Percentiles rank a stretch among this genome's conserved stretches.
phyloP scores from a whole-genome alignment of 2,113 vertebrate genomes.

The Lampris incognitus region DNA sequence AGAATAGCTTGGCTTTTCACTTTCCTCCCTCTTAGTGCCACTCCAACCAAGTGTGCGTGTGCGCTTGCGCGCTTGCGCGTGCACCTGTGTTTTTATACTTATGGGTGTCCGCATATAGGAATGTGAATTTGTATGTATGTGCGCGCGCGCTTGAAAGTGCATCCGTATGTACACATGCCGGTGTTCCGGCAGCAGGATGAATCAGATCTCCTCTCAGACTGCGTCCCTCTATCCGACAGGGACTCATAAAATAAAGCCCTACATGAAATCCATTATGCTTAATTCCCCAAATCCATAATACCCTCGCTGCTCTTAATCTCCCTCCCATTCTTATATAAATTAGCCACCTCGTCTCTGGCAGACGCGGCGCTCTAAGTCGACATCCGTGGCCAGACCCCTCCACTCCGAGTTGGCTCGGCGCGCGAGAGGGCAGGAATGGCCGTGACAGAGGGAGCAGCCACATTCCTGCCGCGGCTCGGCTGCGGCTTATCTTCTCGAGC shows the following conservation, averaged over 20 bases:
- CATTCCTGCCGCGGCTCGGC: slow-evolving; percentile 28
- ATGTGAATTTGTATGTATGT: slow-evolving; percentile 23
- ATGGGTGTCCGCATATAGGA: slow-evolving; percentile 32
- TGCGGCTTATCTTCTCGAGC: neutral
- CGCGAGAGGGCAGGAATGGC: slow-evolving; percentile 25
- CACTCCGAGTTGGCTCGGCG: slow-evolving; percentile 33
- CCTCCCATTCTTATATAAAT: slow-evolving; percentile 76
- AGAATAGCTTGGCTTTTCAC: slow-evolving; percentile 35
- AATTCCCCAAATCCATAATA: slow-evolving; percentile 80
- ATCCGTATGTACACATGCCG: slow-evolving; percentile 33
- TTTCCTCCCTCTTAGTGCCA: slow-evolving; percentile 42
- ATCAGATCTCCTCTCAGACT: slow-evolving; percentile 66
- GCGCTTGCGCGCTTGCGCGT: slow-evolving; percentile 6
- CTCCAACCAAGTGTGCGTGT: slow-evolving; percentile 33
- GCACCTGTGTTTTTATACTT: slow-evolving; percentile 59
- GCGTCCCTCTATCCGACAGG: slow-evolving; percentile 55
- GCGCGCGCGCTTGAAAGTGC: slow-evolving; percentile 29
- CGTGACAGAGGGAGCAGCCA: slow-evolving; percentile 28
- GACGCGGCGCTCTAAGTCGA: slow-evolving; percentile 56
- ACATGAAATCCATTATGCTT: slow-evolving; percentile 81
- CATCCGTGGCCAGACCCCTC: slow-evolving; percentile 62
- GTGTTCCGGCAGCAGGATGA: slow-evolving; percentile 52
- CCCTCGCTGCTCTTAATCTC: slow-evolving; percentile 76
- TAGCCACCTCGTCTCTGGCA: slow-evolving; percentile 71
- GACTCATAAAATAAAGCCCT: slow-evolving; percentile 73